Evolutionary conservation across 1,140 invertebrate genomes (phyloP), one percentile per base, ranked within the genome.

Genomic region (Leucophenga varia): DNA sequence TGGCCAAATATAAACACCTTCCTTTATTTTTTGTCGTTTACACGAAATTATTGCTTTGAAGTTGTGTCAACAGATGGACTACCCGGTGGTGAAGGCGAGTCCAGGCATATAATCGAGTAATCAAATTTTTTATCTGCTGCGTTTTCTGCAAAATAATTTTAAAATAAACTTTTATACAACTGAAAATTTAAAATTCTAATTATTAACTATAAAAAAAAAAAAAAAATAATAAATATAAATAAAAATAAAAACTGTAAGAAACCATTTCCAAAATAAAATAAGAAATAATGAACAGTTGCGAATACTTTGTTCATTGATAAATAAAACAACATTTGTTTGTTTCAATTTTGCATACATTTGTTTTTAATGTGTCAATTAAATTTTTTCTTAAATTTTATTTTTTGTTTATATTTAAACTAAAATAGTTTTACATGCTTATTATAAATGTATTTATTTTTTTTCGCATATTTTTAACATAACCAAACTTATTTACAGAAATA

Each of bases 51-150:
- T n/a, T n/a, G n/a, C n/a, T n/a, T n/a, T n/a, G 22, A 5, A 25
- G 22, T 25, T 25, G 22, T 25, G 10, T 25, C 22, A 25, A 10
- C 22, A 25, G 5, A 5, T 4, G 43, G 43, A 46, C 43, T 46
- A 1, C 18, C 21, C 18, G 80, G 81, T 18, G 81, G 81, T 3
- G 81, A 81, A 4, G 81, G 81, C 56, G 79, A 80, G 65, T 83
- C 81, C 55, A 82, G 72, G 19, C 79, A 80, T 55, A 82, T 82
- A 17, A 82, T 77, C 13, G 64, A 70, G 34, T 75, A 6, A 35
- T 36, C 20, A 17, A 22, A n/a, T n/a, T n/a, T n/a, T n/a, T n/a
- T n/a, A n/a, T n/a, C n/a, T n/a, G n/a, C 22, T 5, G 22, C 22
- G 22, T 25, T 38, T 21, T 46, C 43, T 46, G 35, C 17, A 43